Evolutionary conservation across 2,888 invertebrate genomes (phyloP), one percentile per base, ranked within the genome.

Genomic region (Chymomyza fuscimana): DNA sequence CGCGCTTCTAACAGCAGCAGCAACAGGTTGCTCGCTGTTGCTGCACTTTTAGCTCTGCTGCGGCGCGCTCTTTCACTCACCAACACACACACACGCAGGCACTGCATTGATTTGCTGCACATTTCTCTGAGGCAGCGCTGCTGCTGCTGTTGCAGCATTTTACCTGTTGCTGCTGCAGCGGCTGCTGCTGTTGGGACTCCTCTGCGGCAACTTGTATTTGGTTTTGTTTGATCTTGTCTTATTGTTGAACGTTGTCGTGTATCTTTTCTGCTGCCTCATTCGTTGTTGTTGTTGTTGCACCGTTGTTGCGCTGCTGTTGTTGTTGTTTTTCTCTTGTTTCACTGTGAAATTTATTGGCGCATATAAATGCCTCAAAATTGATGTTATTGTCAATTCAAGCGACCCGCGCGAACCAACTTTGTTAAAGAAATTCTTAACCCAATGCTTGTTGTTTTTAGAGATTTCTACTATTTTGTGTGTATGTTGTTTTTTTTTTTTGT

Each of bases 141-240:
- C 40, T 36, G 36, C 36, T 46, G 69, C 78, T 74, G 71, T n/a
- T 32, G 32, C 32, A 32, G 32, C 32, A 32, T 32, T 32, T 32
- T 32, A 32, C 32, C 32, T 32, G 32, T 32, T 32, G 69, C 81
- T 72, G 70, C 15, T 64, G 65, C 36, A 25, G 81, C 74, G 69
- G 73, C 56, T 64, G 67, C 40, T 60, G 54, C 6, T 51, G 59
- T 19, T 32, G 51, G 63, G 29, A 51, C 22, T 32, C 64, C 59
- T 56, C 73, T 74, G 84, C 85, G 82, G 88, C 75, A 76, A 74
- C 88, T 65, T 84, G 79, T 79, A 68, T 50, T 74, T 83, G 70
- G 67, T 88, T 87, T 83, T 88, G 89, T 86, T 86, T 86, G 89
- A 88, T 86, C 89, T 87, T 86, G 80, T 82, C 86, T 88, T 87